Evolutionary conservation across 2,888 invertebrate species (phyloP).

Genomic region (Odontomyia ornata): DNA sequence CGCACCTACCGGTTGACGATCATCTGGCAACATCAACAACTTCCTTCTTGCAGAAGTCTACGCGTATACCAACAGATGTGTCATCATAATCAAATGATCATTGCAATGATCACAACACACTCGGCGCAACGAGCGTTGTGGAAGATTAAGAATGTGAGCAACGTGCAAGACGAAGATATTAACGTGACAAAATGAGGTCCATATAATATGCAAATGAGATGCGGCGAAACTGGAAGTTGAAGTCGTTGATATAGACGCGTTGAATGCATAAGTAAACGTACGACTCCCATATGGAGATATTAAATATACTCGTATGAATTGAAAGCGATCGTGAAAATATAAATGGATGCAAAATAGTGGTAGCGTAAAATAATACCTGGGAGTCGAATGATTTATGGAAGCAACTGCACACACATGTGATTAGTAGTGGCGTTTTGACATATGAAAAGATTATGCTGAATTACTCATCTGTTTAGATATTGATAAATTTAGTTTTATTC

Average conservation of each 20-base stretch:
- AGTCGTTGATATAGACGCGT: not conserved
- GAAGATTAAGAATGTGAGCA: conserved; percentile 10
- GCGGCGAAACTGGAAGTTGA: conserved; percentile 13
- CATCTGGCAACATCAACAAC: conserved; percentile 25
- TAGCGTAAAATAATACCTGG: not conserved
- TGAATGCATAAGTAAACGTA: not conserved
- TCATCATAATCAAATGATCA: conserved; percentile 9
- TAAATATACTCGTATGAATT: not conserved
- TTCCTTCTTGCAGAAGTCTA: conserved; percentile 32
- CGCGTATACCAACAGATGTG: conserved; percentile 26
- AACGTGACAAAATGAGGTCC: conserved; percentile 33
- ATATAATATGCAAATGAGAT: conserved; percentile 41
- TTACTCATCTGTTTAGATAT: too few relatives aligned
- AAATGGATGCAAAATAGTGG: not conserved
- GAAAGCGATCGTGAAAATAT: not conserved
- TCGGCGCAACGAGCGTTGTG: not conserved
- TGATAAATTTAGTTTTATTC: too few relatives aligned
- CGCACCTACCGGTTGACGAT: conserved; percentile 22
- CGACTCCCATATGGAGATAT: not conserved
- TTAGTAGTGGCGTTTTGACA: conserved; percentile 3
- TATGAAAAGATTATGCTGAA: not conserved
- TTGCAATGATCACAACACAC: conserved; percentile 23
- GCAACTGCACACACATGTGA: not conserved
- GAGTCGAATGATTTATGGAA: not conserved
- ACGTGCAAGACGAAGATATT: not conserved